A percentile compares a stretch with the other conserved stretches of the same genome.
These are phyloP conservation scores for Drosophila antonietae DNA, from an alignment of 2,888 invertebrate genomes.

Conservation along the genomic window DNA sequence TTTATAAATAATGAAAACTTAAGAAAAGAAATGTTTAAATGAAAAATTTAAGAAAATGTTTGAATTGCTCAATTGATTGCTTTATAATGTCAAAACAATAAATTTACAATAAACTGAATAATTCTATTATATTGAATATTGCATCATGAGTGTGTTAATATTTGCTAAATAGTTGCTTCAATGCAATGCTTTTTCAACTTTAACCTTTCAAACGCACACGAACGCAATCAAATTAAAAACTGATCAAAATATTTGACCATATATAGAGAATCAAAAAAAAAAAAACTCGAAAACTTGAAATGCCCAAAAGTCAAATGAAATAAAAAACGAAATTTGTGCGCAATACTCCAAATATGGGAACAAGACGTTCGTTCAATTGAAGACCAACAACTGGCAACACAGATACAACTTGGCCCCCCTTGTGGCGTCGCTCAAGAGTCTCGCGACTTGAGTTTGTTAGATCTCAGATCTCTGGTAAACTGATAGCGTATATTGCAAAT, in stretches of 20 bases:
- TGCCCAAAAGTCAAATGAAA: slow-evolving; percentile 48
- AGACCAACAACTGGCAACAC: slow-evolving; percentile 22
- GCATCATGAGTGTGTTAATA: neutral
- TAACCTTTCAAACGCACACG: slow-evolving; percentile 44
- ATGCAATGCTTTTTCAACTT: slow-evolving; percentile 32
- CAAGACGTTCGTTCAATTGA: slow-evolving; percentile 36
- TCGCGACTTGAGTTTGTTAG: neutral
- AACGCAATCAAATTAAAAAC: slow-evolving; percentile 68
- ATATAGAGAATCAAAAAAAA: slow-evolving; percentile 32
- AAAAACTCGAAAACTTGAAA: slow-evolving; percentile 54
- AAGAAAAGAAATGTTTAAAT: neutral
- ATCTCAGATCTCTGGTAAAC: slow-evolving; percentile 55
- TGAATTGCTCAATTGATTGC: neutral
- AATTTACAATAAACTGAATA: neutral
- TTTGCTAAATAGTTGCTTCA: slow-evolving; percentile 9
- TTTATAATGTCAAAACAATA: neutral
- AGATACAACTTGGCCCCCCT: slow-evolving; percentile 21
- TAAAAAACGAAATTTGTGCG: slow-evolving; percentile 29
- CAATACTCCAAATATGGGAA: slow-evolving; percentile 43
- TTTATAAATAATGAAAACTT: slow-evolving; percentile 24
- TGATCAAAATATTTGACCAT: slow-evolving; percentile 73
- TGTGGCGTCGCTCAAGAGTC: slow-evolving; percentile 33
- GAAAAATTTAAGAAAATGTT: neutral
- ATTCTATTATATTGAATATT: neutral
- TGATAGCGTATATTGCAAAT: slow-evolving; percentile 59